phyloP scores from a whole-genome alignment of 2,888 invertebrate species.

The Hartigia nigra region DNA sequence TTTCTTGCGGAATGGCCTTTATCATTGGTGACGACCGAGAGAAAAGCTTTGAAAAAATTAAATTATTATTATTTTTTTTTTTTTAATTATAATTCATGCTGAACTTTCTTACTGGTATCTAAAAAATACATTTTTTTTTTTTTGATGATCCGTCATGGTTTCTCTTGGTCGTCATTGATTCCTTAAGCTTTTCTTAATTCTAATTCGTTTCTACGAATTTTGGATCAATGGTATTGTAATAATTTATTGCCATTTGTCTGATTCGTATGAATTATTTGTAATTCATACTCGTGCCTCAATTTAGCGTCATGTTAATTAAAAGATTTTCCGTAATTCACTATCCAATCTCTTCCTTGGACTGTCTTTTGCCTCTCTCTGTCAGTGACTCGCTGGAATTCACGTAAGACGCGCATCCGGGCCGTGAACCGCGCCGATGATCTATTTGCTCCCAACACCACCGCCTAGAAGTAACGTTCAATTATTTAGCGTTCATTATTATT shows the following conservation, averaged over 20 bases:
- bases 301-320: neutral
- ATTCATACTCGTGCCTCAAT: neutral
- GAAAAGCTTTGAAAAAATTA: neutral
- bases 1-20: slow-evolving; percentile 1
- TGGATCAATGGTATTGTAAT: neutral
- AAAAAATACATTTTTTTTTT: neutral
- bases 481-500: slow-evolving; percentile 52
- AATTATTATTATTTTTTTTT: neutral
- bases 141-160: neutral
- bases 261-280: neutral
- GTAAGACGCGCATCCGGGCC: neutral
- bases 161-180: neutral
- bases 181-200: neutral
- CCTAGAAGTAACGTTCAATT: slow-evolving; percentile 62
- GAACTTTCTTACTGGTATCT: neutral
- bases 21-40: neutral
- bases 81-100: neutral
- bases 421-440: slow-evolving; percentile 43
- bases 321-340: neutral
- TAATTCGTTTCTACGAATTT: neutral
- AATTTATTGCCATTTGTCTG: neutral
- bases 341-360: neutral
- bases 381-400: neutral
- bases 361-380: neutral
- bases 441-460: slow-evolving; percentile 64